These are phyloP conservation scores for Anas acuta DNA, from an alignment of 2,797 vertebrate species.

Conservation along the genomic window DNA sequence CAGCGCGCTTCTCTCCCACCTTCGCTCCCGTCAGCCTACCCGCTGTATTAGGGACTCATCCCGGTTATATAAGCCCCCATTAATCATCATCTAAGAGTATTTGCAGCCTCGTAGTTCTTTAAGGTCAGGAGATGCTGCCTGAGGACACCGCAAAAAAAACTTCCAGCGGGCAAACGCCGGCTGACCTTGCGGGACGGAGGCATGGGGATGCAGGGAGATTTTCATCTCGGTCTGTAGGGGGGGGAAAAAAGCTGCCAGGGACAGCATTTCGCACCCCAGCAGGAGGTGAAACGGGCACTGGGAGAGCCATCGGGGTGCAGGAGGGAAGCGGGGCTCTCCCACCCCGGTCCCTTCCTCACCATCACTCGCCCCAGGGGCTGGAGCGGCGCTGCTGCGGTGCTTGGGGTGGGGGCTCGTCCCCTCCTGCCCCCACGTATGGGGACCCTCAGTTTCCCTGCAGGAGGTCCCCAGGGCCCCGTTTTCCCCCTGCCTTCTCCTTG, in stretches of 20 bases:
- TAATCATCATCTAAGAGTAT: slow-evolving; percentile 48
- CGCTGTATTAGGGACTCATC: background rate
- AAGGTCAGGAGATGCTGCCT: slow-evolving; percentile 31
- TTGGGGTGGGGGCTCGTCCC: background rate
- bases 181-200: background rate
- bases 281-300: background rate
- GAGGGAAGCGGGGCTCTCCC: background rate
- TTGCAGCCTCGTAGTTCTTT: background rate
- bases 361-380: rapidly evolving
- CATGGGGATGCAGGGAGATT: rapidly evolving
- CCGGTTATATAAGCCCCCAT: background rate
- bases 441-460: background rate
- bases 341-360: rapidly evolving
- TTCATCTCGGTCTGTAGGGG: background rate
- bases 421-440: rapidly evolving
- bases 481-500: background rate
- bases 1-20: background rate
- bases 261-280: rapidly evolving
- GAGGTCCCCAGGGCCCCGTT: rapidly evolving
- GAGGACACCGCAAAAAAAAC: background rate
- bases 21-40: background rate
- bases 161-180: background rate
- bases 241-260: background rate
- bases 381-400: rapidly evolving
- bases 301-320: background rate